These are phyloP conservation scores for Galaxias olidus DNA, from an alignment of 2,797 vertebrate species.

Conservation along the genomic window DNA sequence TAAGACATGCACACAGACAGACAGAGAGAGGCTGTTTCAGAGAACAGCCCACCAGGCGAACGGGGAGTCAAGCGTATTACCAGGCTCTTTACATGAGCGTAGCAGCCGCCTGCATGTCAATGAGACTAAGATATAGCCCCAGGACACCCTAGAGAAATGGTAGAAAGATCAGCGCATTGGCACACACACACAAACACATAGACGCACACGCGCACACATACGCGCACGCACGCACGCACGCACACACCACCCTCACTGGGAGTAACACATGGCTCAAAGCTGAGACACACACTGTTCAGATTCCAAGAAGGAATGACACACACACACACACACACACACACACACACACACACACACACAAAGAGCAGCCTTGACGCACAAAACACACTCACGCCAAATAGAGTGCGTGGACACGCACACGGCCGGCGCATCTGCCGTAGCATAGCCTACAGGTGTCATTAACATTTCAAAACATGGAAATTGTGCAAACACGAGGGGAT, in stretches of 20 bases:
- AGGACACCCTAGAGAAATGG: slow-evolving; percentile 19
- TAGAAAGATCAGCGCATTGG: too few species aligned
- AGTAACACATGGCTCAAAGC: too few species aligned
- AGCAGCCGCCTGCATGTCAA: slow-evolving; percentile 49
- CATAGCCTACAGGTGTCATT: slow-evolving; percentile 63
- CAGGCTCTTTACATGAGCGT: slow-evolving; percentile 42
- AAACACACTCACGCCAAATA: too few species aligned
- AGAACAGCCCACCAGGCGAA: slow-evolving; percentile 45
- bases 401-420: too few species aligned
- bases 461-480: slow-evolving; percentile 62
- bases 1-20: not conserved
- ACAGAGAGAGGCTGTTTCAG: not conserved
- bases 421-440: slow-evolving; percentile 7
- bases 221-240: not conserved
- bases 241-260: not conserved
- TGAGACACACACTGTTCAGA: not conserved
- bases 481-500: slow-evolving; percentile 50
- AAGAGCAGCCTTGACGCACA: slow-evolving; percentile 28
- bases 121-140: slow-evolving; percentile 33
- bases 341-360: slow-evolving; percentile 39
- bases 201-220: slow-evolving; percentile 1
- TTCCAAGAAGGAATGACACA: not conserved
- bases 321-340: slow-evolving; percentile 19
- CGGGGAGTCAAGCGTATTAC: slow-evolving; percentile 39
- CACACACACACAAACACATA: slow-evolving; percentile 11